Base-by-base conservation (phyloP, 2,797 vertebrate species). In the Gobio occitaniae region DNA sequence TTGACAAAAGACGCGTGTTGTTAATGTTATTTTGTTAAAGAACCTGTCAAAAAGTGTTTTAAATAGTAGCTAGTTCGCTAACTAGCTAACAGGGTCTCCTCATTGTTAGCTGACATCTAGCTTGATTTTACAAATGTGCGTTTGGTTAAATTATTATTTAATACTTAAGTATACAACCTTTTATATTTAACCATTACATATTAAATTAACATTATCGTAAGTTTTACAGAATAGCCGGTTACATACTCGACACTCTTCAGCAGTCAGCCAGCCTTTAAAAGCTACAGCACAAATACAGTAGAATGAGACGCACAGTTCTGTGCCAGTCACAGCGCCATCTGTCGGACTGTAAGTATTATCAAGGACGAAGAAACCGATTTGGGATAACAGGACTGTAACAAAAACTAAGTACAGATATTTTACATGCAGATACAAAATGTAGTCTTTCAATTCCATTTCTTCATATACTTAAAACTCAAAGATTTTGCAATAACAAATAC, bases 211-310 rank as follows among this genome's bases (percentile, higher is more conserved):
- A 52, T 63, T 38, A 38, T n/a, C 19, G 2, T 13, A 12, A 75
- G 19, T 50, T 75, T 74, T 11, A 65, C 3, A 65, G 2, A 52
- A 25, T 25, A 75, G 12, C 38, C 70, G 80, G 44, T 63, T 4
- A 82, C 80, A 82, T 48, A 82, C 80, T 36, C 44, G 13, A n/a
- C 44, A 75, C 36, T 72, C 38, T 61, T 38, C 50, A 41, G 19
- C 29, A 36, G 56, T 25, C 80, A 50, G 69, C 54, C 80, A 50
- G 69, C 68, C 21, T 9, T 4, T 32, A 4, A 47, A 25, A 59
- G 1, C 13, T 19, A 36, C 16, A 63, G 16, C 17, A 65, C 38
- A 81, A 59, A 32, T 19, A 32, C 38, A 21, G 25, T 4, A 41
- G 78, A 80, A 38, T 6, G 6, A 54, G 29, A 72, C 8, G 16